phyloP scores from a whole-genome alignment of 2,888 invertebrate genomes.

The Resseliella maxima region DNA sequence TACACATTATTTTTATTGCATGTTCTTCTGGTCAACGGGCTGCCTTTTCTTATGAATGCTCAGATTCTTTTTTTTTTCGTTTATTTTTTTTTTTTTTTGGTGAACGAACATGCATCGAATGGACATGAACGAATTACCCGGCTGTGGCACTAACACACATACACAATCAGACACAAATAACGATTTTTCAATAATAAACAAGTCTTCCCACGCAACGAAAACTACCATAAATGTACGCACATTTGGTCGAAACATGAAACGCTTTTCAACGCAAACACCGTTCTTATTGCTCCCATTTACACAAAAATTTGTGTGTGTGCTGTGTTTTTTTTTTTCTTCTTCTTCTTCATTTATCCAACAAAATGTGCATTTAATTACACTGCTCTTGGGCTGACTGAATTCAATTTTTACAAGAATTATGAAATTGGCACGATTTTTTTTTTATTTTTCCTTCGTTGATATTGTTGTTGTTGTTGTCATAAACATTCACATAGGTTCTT shows the following conservation, averaged over 20 bases:
- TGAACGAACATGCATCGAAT: conserved; percentile 27
- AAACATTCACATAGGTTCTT: background rate
- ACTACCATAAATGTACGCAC: conserved; percentile 33
- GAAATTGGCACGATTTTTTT: conserved; percentile 26
- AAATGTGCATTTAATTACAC: conserved; percentile 5
- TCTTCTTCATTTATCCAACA: background rate
- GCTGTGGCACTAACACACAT: background rate
- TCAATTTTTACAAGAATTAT: background rate
- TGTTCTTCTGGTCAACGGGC: background rate
- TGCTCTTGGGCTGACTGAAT: background rate
- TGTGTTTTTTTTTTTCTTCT: background rate
- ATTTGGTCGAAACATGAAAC: conserved; percentile 42
- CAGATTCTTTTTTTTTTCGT: background rate
- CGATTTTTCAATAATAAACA: background rate
- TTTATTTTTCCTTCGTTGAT: too few relatives aligned
- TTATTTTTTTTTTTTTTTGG: background rate
- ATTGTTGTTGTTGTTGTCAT: background rate
- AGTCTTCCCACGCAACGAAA: conserved; percentile 42
- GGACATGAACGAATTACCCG: conserved; percentile 36
- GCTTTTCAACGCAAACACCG: conserved; percentile 17
- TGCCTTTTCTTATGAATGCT: background rate
- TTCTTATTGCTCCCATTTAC: background rate
- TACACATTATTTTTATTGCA: background rate
- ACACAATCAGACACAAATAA: background rate
- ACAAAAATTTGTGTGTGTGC: too few relatives aligned